Conservation (phyloP, 2,797 vertebrate genomes). For the Hydrolagus colliei region DNA sequence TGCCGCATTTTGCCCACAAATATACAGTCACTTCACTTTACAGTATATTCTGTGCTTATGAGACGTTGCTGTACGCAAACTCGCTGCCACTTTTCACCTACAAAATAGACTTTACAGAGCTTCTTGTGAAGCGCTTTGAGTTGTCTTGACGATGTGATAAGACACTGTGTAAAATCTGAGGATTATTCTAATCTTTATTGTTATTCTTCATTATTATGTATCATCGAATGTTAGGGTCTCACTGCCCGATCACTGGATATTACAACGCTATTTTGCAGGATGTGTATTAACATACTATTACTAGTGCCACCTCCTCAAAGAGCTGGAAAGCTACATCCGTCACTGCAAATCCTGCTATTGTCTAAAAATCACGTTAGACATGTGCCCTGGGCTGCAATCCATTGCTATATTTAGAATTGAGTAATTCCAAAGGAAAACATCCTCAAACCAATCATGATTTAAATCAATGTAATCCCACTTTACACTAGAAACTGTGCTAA, state of each 20-base stretch:
- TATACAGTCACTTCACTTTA: no score
- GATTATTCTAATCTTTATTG: no score
- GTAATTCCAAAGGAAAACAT: slow-evolving; percentile 18
- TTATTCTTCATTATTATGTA: background rate
- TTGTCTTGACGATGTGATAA: no score
- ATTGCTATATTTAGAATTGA: slow-evolving; percentile 4
- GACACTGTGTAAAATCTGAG: no score
- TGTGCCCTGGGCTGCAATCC: slow-evolving; percentile 13
- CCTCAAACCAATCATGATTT: background rate
- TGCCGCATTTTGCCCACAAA: no score
- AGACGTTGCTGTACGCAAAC: no score
- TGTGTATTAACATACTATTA: slow-evolving; percentile 23
- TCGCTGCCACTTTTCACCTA: no score
- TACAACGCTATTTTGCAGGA: slow-evolving; percentile 5
- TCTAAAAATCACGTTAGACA: slow-evolving; percentile 22
- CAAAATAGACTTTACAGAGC: no score
- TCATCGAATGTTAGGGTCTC: background rate
- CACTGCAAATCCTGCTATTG: slow-evolving; percentile 6
- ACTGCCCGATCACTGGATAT: background rate
- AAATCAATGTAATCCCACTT: slow-evolving; percentile 8
- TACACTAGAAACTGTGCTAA: background rate
- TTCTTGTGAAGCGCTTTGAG: no score
- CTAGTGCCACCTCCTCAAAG: slow-evolving; percentile 6
- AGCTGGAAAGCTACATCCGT: slow-evolving; percentile 18
- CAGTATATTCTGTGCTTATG: no score